These are phyloP conservation scores for Raja brachyura DNA, from an alignment of 2,113 vertebrate species.

Conservation along the genomic window DNA sequence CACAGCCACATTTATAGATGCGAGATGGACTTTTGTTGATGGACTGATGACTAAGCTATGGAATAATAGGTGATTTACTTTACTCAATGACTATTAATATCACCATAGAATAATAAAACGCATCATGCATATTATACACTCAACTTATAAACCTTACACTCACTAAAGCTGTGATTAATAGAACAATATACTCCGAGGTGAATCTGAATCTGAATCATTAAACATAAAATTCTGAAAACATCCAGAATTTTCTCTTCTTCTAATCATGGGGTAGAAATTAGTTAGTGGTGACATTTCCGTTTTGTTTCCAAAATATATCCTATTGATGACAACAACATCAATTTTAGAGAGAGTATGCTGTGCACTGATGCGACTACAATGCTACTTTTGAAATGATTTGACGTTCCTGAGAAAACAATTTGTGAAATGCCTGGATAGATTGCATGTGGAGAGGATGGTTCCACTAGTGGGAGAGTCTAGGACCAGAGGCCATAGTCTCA, in stretches of 20 bases:
- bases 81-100: neutral
- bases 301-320: no score
- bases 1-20: neutral
- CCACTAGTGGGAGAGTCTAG: no score
- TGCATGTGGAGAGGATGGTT: no score
- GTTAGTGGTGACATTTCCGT: no score
- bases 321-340: no score
- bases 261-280: no score
- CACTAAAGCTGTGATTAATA: constrained; percentile 3
- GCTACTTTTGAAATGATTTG: no score
- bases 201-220: neutral
- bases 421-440: no score
- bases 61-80: neutral
- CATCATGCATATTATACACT: neutral
- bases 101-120: neutral
- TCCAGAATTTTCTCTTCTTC: neutral
- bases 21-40: neutral
- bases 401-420: no score
- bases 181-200: neutral
- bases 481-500: no score
- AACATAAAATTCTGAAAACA: neutral
- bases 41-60: neutral
- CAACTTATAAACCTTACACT: neutral
- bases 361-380: no score
- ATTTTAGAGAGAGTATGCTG: no score